A percentile compares a stretch with the other conserved stretches of the same genome.
phyloP scores from a whole-genome alignment of 1,140 invertebrate species.

The Stenopsyche tienmushanensis region DNA sequence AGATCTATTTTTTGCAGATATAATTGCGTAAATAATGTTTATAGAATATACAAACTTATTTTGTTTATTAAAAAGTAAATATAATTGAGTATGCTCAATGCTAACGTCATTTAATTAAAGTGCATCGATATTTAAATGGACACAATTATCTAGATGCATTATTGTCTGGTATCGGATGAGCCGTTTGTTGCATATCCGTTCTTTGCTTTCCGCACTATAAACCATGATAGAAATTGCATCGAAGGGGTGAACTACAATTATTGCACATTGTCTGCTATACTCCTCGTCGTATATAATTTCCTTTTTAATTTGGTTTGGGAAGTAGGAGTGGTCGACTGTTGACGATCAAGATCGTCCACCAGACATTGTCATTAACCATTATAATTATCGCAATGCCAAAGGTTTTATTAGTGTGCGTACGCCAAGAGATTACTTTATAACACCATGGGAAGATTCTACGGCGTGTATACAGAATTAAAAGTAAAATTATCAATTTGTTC shows the following conservation, averaged over 20 bases:
- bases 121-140: too few relatives aligned
- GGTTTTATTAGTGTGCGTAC: background rate
- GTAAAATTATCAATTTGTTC: constrained; percentile 30
- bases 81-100: too few relatives aligned
- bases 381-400: background rate
- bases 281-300: constrained; percentile 13
- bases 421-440: background rate
- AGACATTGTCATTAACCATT: too few relatives aligned
- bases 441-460: background rate
- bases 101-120: too few relatives aligned
- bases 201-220: constrained; percentile 14
- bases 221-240: constrained; percentile 7
- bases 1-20: too few relatives aligned
- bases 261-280: constrained; percentile 14
- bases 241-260: constrained; percentile 15
- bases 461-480: constrained; percentile 12
- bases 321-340: constrained; percentile 8
- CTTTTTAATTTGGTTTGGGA: constrained; percentile 10
- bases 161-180: too few relatives aligned
- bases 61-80: too few relatives aligned
- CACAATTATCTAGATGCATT: too few relatives aligned
- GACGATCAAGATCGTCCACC: constrained; percentile 1
- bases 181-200: constrained; percentile 5
- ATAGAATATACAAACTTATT: too few relatives aligned
- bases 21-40: too few relatives aligned